Conservation (phyloP, 2,113 vertebrate species). For the Elgaria multicarinata region DNA sequence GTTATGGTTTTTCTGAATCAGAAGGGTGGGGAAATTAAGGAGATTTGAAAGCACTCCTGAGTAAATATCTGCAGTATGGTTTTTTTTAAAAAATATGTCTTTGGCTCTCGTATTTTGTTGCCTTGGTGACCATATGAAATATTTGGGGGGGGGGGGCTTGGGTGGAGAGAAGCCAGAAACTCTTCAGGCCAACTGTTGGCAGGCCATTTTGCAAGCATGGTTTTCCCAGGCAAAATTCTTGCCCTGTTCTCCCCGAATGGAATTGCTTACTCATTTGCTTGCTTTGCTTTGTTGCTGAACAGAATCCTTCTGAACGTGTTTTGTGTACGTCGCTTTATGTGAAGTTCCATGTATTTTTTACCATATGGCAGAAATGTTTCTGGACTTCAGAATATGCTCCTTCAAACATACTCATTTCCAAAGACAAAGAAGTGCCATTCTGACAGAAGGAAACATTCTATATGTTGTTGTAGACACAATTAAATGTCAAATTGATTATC, state of each 20-base stretch:
- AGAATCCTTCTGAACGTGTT: not conserved
- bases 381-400: not conserved
- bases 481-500: not conserved
- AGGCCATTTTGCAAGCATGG: conserved; percentile 66
- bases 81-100: not conserved
- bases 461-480: not conserved
- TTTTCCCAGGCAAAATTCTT: conserved; percentile 68
- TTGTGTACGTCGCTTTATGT: not conserved
- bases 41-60: accelerated
- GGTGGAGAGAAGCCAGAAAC: conserved; percentile 63
- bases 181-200: conserved; percentile 49
- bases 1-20: not conserved
- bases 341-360: conserved; percentile 43
- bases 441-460: not conserved
- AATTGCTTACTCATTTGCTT: conserved; percentile 70
- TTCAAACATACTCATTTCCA: not conserved
- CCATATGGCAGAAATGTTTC: not conserved
- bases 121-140: conserved; percentile 38
- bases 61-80: not conserved
- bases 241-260: conserved; percentile 69
- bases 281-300: conserved; percentile 55
- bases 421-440: not conserved
- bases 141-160: not conserved
- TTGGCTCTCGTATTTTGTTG: conserved; percentile 1
- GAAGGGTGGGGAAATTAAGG: not conserved